Evolutionary conservation across 2,113 vertebrate genomes (phyloP).

Genomic region (Spilogale gracilis): DNA sequence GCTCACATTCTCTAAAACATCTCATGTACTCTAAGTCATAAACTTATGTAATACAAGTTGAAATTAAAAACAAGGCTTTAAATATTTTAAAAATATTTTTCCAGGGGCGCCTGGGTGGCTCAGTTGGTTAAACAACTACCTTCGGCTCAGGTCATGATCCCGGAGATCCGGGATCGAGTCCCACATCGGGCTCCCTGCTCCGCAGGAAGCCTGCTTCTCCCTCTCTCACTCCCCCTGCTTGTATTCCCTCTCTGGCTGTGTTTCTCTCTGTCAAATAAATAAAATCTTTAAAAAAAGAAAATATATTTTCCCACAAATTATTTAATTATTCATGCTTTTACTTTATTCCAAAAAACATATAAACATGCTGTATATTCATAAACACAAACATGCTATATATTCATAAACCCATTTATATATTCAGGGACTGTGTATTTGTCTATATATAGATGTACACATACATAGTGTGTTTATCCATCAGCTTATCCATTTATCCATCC

Average conservation of each 20-base stretch:
- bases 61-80: background rate
- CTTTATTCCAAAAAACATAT: background rate
- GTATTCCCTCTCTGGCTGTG: too few relatives aligned
- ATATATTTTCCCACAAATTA: background rate
- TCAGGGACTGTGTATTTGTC: background rate
- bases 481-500: background rate
- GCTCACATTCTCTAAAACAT: background rate
- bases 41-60: background rate
- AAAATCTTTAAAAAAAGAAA: too few relatives aligned
- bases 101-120: too few relatives aligned
- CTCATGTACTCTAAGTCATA: background rate
- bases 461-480: background rate
- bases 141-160: too few relatives aligned
- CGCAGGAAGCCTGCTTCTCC: too few relatives aligned
- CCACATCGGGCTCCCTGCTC: too few relatives aligned
- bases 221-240: too few relatives aligned
- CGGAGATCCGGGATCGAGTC: too few relatives aligned
- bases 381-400: background rate
- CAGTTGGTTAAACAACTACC: too few relatives aligned
- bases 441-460: background rate
- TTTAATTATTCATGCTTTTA: background rate
- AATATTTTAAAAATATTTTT: background rate
- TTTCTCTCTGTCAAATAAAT: too few relatives aligned
- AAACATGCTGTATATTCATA: background rate
- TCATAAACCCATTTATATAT: background rate